phyloP scores from a whole-genome alignment of 2,797 vertebrate species.

The Syndactyla subalaris region DNA sequence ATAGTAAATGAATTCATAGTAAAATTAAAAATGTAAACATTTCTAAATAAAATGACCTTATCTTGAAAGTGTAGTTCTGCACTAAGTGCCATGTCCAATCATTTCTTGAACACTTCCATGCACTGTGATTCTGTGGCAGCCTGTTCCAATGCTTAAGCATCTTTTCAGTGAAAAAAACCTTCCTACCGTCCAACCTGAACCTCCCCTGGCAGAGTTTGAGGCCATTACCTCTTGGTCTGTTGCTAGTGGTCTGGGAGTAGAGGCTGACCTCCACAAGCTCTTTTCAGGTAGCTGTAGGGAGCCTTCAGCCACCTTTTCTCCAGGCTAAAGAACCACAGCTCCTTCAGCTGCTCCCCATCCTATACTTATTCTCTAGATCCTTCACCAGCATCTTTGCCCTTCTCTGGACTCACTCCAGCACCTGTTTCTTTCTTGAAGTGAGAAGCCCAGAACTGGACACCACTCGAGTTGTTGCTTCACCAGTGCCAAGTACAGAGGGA shows the following conservation, averaged over 20 bases:
- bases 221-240: background rate
- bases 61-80: background rate
- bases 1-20: too few relatives aligned
- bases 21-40: background rate
- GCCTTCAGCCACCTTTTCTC: background rate
- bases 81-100: background rate
- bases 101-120: background rate
- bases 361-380: background rate
- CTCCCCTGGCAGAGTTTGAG: background rate
- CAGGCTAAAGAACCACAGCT: background rate
- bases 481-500: too few relatives aligned
- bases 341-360: background rate
- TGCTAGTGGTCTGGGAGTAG: too few relatives aligned
- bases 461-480: background rate
- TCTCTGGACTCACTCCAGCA: background rate
- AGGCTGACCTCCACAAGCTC: rapidly evolving
- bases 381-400: background rate
- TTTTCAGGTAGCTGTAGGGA: background rate
- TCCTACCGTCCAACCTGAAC: background rate
- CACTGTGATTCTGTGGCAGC: background rate
- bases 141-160: background rate
- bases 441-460: background rate
- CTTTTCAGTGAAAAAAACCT: background rate
- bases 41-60: background rate
- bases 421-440: background rate